phyloP scores from a whole-genome alignment of 2,113 vertebrate genomes.

The Brachyhypopomus gauderio region DNA sequence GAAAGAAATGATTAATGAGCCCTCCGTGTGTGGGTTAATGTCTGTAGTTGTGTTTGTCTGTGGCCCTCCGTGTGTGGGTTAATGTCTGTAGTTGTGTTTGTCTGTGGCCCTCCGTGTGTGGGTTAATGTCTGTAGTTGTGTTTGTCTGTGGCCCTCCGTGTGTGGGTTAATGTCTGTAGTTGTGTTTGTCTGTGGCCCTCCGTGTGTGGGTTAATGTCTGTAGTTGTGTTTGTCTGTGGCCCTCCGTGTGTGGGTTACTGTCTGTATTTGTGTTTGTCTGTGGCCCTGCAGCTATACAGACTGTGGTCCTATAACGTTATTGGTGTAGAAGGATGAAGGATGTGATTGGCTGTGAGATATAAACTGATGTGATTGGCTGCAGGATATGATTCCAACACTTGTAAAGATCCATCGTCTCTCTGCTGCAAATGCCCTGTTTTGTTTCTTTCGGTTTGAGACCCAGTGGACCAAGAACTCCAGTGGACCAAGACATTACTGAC shows the following conservation, averaged over 20 bases:
- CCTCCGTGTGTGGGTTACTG: not conserved
- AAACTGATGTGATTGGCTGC: not conserved
- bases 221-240: slow-evolving; percentile 8
- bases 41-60: slow-evolving; percentile 8
- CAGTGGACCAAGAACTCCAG: no score
- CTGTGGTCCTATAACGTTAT: slow-evolving; percentile 41
- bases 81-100: not conserved
- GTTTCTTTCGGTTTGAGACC: no score
- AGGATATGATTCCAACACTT: slow-evolving; percentile 9
- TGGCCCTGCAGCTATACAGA: slow-evolving; percentile 33
- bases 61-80: slow-evolving; percentile 6
- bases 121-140: not conserved
- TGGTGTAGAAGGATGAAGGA: slow-evolving; percentile 23
- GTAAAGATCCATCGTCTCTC: slow-evolving; percentile 4
- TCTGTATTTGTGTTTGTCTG: slow-evolving; percentile 7
- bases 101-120: not conserved
- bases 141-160: not conserved
- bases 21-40: not conserved
- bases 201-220: not conserved
- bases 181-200: slow-evolving; percentile 7
- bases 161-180: not conserved
- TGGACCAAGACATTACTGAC: no score
- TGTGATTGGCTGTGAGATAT: slow-evolving; percentile 9
- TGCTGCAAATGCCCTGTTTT: not conserved
- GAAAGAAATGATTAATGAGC: slow-evolving; percentile 14